A percentile compares a stretch with the other conserved stretches of the same genome.
Conservation (phyloP, 1,140 invertebrate species). For the Scaptomyza montana region DNA sequence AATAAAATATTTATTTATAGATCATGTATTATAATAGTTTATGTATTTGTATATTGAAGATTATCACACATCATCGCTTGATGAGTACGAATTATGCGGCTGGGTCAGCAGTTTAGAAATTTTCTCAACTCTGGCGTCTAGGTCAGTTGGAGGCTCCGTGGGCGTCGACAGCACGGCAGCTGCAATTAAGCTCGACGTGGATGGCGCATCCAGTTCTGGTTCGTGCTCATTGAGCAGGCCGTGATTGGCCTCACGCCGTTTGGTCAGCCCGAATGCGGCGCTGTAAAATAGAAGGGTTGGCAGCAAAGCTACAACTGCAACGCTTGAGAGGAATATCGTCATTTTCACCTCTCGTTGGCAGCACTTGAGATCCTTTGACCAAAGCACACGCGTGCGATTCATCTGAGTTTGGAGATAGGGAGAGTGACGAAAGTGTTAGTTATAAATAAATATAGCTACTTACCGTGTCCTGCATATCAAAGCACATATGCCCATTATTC, state of each 20-base stretch:
- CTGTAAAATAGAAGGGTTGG: slow-evolving; percentile 65
- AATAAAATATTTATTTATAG: background rate
- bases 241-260: slow-evolving; percentile 63
- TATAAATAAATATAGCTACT: background rate
- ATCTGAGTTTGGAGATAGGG: slow-evolving; percentile 45
- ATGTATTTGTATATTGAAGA: slow-evolving; percentile 3
- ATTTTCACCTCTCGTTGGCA: slow-evolving; percentile 66
- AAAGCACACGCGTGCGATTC: slow-evolving; percentile 68
- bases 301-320: slow-evolving; percentile 43
- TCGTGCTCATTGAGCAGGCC: slow-evolving; percentile 59
- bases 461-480: slow-evolving; percentile 73
- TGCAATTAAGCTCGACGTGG: slow-evolving; percentile 53
- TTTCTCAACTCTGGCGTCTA: slow-evolving; percentile 25
- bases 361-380: slow-evolving; percentile 71
- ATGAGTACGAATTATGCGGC: background rate
- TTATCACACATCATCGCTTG: slow-evolving; percentile 16
- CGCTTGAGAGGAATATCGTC: slow-evolving; percentile 43
- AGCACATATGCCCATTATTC: slow-evolving; percentile 67
- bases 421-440: background rate
- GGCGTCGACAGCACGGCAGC: slow-evolving; percentile 60
- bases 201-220: slow-evolving; percentile 56
- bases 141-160: background rate
- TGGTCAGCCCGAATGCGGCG: slow-evolving; percentile 53
- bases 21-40: background rate
- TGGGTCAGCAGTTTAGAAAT: slow-evolving; percentile 25